These are phyloP conservation scores for Caenorhabditis angaria DNA, from an alignment of 2,888 invertebrate genomes.

Conservation along the genomic window DNA sequence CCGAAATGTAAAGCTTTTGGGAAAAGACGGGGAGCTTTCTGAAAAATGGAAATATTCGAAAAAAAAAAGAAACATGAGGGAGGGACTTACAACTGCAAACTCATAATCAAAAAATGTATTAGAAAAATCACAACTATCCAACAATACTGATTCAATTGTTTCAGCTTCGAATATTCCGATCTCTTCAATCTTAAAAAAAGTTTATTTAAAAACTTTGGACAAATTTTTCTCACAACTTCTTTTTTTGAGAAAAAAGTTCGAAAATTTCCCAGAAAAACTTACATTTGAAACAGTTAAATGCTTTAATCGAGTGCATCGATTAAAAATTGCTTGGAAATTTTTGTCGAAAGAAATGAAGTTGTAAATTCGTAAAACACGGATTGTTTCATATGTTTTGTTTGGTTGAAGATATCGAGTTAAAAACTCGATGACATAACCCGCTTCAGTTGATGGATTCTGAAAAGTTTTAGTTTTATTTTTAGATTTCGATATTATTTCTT, in stretches of 20 bases:
- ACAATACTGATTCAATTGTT: constrained; percentile 16
- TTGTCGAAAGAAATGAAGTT: constrained; percentile 24
- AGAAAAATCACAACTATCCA: constrained; percentile 29
- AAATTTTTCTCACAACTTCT: neutral
- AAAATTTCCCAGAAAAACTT: neutral
- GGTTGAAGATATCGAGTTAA: constrained; percentile 9
- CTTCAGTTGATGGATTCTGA: constrained; percentile 23
- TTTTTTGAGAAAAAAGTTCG: neutral
- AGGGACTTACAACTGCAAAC: constrained; percentile 20
- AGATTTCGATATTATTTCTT: neutral
- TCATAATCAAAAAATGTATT: constrained; percentile 20
- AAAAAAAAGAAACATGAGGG: too few species aligned
- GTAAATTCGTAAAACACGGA: constrained; percentile 29
- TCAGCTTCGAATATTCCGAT: constrained; percentile 20
- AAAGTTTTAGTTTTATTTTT: neutral
- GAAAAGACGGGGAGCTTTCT: neutral
- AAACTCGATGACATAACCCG: constrained; percentile 30
- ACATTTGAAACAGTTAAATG: constrained; percentile 39
- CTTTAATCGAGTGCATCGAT: constrained; percentile 15
- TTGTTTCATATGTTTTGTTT: constrained; percentile 28
- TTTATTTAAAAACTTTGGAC: neutral
- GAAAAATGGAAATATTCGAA: too few species aligned
- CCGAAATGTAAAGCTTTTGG: neutral
- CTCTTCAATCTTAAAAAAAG: constrained; percentile 32
- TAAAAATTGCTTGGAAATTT: constrained; percentile 13